Percentiles rank a stretch among this genome's conserved stretches.
phyloP scores from a whole-genome alignment of 1,140 invertebrate genomes.

The Pteromalus puparum region DNA sequence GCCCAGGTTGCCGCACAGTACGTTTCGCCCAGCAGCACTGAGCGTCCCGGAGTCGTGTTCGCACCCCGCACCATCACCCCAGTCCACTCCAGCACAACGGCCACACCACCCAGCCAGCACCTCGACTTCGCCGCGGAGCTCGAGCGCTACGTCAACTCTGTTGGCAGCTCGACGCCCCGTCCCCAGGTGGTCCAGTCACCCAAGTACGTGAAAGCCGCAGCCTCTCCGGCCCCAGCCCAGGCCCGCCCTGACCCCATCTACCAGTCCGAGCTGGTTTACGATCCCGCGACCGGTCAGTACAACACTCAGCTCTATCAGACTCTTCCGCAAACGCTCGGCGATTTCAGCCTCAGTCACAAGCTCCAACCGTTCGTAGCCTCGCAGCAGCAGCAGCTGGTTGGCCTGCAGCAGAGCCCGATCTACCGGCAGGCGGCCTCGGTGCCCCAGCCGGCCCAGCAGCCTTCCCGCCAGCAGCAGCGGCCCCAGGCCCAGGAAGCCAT shows the following conservation, averaged over 20 bases:
- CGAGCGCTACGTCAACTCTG: slow-evolving; percentile 86
- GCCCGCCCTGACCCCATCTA: slow-evolving; percentile 79
- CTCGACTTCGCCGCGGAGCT: slow-evolving; percentile 85
- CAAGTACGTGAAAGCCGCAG: slow-evolving; percentile 59
- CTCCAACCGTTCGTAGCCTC: slow-evolving; percentile 84
- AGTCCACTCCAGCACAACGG: slow-evolving; percentile 70
- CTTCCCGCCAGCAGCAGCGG: slow-evolving; percentile 48
- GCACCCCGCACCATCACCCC: slow-evolving; percentile 65
- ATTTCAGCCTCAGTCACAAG: slow-evolving; percentile 82
- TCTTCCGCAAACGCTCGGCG: slow-evolving; percentile 83
- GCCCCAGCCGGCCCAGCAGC: slow-evolving; percentile 71
- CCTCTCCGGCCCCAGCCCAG: slow-evolving; percentile 63
- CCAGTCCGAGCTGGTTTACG: slow-evolving; percentile 85
- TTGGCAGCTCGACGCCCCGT: slow-evolving; percentile 73
- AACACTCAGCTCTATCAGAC: slow-evolving; percentile 87
- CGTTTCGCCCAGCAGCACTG: slow-evolving; percentile 77
- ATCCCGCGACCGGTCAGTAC: slow-evolving; percentile 86
- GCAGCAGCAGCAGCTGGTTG: slow-evolving; percentile 64
- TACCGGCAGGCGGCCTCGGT: slow-evolving; percentile 69
- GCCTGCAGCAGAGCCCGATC: slow-evolving; percentile 64
- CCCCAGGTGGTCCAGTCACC: slow-evolving; percentile 67
- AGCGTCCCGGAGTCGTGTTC: slow-evolving; percentile 68
- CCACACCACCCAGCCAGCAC: slow-evolving; percentile 69
- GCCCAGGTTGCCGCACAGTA: slow-evolving; percentile 80
- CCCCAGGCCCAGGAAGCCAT: slow-evolving; percentile 79